A percentile compares a stretch with the other conserved stretches of the same genome.
phyloP scores from a whole-genome alignment of 2,797 vertebrate genomes.

The Lateolabrax maculatus region DNA sequence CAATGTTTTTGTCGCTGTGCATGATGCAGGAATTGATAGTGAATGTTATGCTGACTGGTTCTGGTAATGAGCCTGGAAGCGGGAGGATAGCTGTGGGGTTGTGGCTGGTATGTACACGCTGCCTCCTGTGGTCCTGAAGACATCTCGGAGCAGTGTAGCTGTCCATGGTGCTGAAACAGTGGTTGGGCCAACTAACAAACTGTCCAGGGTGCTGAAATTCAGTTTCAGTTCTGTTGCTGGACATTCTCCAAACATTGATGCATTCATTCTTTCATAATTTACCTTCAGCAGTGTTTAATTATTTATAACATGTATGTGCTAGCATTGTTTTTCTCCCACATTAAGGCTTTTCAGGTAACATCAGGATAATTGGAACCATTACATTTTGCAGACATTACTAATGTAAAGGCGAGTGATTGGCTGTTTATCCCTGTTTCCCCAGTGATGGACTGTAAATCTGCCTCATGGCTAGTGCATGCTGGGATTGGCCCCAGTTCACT shows the following conservation, averaged over 20 bases:
- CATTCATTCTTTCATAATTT: conserved; percentile 11
- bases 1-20: conserved; percentile 6
- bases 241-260: background rate
- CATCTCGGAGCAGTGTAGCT: conserved; percentile 34
- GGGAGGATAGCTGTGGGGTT: conserved; percentile 5
- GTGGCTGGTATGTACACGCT: conserved; percentile 6
- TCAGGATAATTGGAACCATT: conserved; percentile 35
- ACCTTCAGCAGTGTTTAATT: background rate
- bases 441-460: conserved; percentile 18
- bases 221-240: background rate
- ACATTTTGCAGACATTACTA: conserved; percentile 27
- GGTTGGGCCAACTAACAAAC: conserved; percentile 12
- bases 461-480: conserved; percentile 4
- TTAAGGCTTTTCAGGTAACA: conserved; percentile 7
- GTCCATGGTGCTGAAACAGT: conserved; percentile 54
- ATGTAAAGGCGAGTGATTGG: conserved; percentile 31
- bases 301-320: background rate
- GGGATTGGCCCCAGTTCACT: conserved; percentile 14
- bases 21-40: conserved; percentile 18
- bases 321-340: background rate
- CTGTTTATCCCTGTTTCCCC: conserved; percentile 29
- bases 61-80: conserved; percentile 40
- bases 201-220: conserved; percentile 49
- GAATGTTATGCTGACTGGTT: conserved; percentile 36
- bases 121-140: conserved; percentile 35